phyloP scores from a whole-genome alignment of 2,113 vertebrate species.

The Pongo abelii region DNA sequence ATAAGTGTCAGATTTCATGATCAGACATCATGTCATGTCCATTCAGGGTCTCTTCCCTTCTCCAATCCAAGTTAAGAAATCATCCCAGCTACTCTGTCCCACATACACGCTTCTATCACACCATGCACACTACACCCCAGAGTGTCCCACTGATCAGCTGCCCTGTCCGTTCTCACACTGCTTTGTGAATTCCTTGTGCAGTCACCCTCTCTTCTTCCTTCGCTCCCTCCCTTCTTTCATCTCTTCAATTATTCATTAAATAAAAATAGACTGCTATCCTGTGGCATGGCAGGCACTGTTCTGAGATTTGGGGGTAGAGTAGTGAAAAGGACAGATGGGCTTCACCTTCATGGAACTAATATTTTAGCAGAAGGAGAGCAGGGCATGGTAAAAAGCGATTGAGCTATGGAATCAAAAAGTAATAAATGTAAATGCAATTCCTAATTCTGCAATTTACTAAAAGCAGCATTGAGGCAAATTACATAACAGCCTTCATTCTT shows the following conservation, averaged over 20 bases:
- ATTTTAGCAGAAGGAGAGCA: background rate
- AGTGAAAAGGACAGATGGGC: too few relatives aligned
- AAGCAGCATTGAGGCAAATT: background rate
- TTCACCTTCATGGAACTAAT: background rate
- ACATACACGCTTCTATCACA: rapidly evolving
- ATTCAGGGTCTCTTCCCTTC: background rate
- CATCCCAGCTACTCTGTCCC: too few relatives aligned
- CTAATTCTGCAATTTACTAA: background rate
- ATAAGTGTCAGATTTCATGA: background rate
- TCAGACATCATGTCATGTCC: too few relatives aligned
- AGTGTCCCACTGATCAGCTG: too few relatives aligned
- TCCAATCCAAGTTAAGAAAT: background rate
- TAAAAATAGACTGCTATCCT: background rate
- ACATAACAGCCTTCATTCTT: background rate
- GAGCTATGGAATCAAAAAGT: background rate
- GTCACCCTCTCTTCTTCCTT: too few relatives aligned
- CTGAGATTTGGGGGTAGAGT: too few relatives aligned
- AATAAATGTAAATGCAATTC: background rate
- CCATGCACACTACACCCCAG: rapidly evolving
- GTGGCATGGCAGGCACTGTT: background rate
- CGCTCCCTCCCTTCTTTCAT: too few relatives aligned
- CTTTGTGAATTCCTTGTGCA: background rate
- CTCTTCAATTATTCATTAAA: background rate
- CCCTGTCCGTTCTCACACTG: too few relatives aligned
- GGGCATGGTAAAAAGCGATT: background rate